Conservation (phyloP, 2,797 vertebrate species). For the Atherinosoma microstoma region DNA sequence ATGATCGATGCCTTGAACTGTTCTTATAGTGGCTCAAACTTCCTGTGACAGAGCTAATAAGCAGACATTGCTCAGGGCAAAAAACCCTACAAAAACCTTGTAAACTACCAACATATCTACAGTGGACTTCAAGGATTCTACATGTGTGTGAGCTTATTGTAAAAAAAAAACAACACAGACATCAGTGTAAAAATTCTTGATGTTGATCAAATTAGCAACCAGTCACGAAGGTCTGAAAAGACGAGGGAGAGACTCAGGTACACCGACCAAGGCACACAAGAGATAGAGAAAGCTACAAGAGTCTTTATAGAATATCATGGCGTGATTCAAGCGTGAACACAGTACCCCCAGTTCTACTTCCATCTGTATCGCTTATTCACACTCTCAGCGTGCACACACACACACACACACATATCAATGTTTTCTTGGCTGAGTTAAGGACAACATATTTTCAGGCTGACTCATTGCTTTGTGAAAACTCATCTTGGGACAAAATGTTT, state of each 20-base stretch:
- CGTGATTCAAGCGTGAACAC: slow-evolving; percentile 1
- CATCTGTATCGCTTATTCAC: slow-evolving; percentile 24
- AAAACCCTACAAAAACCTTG: too few relatives aligned
- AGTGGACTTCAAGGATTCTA: too few relatives aligned
- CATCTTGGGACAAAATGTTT: slow-evolving; percentile 59
- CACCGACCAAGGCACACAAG: not conserved
- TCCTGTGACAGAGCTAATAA: not conserved
- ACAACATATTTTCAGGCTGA: slow-evolving; percentile 70
- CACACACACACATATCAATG: not conserved
- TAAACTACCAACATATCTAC: too few relatives aligned
- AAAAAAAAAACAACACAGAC: not conserved
- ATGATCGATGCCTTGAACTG: not conserved
- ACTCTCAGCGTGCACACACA: not conserved
- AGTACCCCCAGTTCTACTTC: slow-evolving; percentile 6
- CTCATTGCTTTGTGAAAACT: slow-evolving; percentile 64
- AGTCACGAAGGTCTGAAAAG: not conserved
- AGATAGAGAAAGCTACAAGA: too few relatives aligned
- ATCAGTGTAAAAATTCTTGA: not conserved
- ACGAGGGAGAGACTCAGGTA: not conserved
- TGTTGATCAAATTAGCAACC: not conserved
- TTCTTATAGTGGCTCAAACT: not conserved
- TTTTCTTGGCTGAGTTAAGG: slow-evolving; percentile 52
- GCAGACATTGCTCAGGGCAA: not conserved
- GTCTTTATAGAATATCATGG: not conserved
- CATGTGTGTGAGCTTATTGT: not conserved